Conservation (phyloP, 2,113 vertebrate species). For the Saccopteryx leptura region DNA sequence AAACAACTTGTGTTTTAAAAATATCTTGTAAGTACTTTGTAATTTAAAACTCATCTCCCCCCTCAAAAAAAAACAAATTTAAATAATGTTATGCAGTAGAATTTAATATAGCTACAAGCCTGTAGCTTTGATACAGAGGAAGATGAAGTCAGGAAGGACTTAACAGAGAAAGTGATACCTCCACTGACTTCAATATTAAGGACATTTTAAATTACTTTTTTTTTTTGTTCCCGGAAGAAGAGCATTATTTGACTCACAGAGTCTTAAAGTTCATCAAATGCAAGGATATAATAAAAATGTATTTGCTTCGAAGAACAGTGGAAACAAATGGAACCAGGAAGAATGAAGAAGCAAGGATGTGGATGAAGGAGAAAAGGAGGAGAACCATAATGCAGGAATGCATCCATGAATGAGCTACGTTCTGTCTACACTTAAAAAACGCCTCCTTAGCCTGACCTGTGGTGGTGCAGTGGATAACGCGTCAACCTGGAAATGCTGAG, state of each 20-base stretch:
- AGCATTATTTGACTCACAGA: not conserved
- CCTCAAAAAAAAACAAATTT: not conserved
- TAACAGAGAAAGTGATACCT: not conserved
- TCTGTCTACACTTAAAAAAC: not conserved
- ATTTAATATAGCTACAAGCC: not conserved
- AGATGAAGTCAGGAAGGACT: not conserved
- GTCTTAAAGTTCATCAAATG: not conserved
- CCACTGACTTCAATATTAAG: not conserved
- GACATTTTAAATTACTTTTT: not conserved
- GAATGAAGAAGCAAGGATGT: not conserved
- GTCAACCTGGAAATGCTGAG: too few relatives aligned
- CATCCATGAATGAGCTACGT: too few relatives aligned
- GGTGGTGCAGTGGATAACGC: too few relatives aligned
- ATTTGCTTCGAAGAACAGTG: not conserved
- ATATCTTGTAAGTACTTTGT: not conserved
- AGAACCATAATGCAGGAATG: not conserved
- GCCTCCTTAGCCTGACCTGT: too few relatives aligned
- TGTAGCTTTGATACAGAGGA: not conserved
- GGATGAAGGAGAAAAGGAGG: accelerated
- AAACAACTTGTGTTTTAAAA: constrained; percentile 2
- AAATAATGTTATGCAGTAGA: not conserved
- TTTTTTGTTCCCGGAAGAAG: not conserved
- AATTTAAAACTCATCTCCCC: not conserved
- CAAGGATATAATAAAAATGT: not conserved
- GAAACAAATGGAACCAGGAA: not conserved